A percentile compares a stretch with the other conserved stretches of the same genome.
phyloP scores from a whole-genome alignment of 2,888 invertebrate genomes.

The Pemphredon lugubris region DNA sequence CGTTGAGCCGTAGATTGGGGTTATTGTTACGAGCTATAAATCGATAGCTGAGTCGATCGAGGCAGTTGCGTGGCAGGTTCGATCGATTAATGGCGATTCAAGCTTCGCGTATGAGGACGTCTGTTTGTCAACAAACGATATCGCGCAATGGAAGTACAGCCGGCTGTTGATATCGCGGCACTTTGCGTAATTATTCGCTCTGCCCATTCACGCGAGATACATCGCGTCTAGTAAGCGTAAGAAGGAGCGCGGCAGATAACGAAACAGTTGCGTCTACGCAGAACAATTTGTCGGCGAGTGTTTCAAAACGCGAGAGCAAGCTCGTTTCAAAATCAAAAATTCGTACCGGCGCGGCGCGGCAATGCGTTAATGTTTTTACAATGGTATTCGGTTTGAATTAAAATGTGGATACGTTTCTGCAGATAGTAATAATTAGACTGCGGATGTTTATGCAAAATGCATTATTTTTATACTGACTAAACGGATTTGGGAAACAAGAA shows the following conservation, averaged over 20 bases:
- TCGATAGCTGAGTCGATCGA: slow-evolving; percentile 27
- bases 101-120: slow-evolving; percentile 10
- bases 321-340: neutral
- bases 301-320: neutral
- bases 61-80: slow-evolving; percentile 26
- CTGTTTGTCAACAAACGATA: slow-evolving; percentile 59
- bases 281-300: neutral
- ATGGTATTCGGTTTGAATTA: too few species aligned
- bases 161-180: slow-evolving; percentile 47
- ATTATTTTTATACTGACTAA: too few species aligned
- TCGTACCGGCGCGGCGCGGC: too few species aligned
- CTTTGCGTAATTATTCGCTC: slow-evolving; percentile 62
- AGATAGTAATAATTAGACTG: too few species aligned
- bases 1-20: slow-evolving; percentile 32
- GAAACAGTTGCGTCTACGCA: neutral
- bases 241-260: slow-evolving; percentile 25
- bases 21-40: slow-evolving; percentile 51
- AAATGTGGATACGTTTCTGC: too few species aligned
- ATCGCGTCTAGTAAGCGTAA: slow-evolving; percentile 25
- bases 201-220: slow-evolving; percentile 57
- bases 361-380: too few species aligned
- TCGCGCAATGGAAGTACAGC: slow-evolving; percentile 20
- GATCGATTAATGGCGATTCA: slow-evolving; percentile 45
- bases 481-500: too few species aligned
- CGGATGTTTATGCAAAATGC: too few species aligned